phyloP scores from a whole-genome alignment of 2,113 vertebrate genomes.

The Otis tarda region DNA sequence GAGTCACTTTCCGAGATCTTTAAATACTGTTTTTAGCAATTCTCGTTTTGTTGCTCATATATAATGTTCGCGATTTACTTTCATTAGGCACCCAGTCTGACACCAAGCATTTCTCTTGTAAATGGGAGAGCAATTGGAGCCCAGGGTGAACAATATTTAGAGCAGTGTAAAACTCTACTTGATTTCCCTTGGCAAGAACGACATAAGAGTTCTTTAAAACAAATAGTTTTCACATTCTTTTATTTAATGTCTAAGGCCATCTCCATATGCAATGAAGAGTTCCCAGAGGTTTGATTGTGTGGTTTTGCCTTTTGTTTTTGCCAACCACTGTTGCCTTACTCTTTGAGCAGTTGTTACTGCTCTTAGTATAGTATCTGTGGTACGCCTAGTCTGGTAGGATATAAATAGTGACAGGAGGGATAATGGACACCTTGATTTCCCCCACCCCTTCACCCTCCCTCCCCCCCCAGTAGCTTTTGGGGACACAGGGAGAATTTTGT shows the following conservation, averaged over 20 bases:
- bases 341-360: neutral
- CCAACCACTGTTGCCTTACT: neutral
- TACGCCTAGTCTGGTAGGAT: neutral
- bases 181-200: neutral
- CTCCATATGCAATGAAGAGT: neutral
- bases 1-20: neutral
- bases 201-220: neutral
- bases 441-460: fast-evolving
- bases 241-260: neutral
- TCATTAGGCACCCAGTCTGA: neutral
- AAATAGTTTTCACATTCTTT: neutral
- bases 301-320: neutral
- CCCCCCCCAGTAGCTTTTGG: neutral
- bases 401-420: neutral
- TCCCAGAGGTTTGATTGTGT: neutral
- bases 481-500: neutral
- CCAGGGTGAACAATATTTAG: neutral
- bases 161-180: neutral
- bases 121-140: neutral
- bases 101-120: neutral
- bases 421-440: neutral
- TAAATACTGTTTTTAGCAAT: neutral
- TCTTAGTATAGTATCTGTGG: neutral
- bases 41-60: neutral
- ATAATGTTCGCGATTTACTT: neutral